Evolutionary conservation across 1,140 invertebrate genomes (phyloP).

Genomic region (Atta texana): DNA sequence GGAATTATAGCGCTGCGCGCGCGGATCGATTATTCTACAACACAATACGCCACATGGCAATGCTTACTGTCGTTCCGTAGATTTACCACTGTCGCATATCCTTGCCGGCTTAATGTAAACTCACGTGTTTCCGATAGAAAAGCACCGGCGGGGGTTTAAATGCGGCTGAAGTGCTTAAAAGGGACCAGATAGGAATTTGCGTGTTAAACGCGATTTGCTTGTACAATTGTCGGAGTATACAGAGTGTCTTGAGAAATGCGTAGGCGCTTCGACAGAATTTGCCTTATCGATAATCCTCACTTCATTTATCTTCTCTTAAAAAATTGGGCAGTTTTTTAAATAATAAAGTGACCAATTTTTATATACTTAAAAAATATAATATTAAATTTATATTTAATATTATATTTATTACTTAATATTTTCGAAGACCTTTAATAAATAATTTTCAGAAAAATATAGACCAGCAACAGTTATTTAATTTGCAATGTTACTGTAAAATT

Average conservation of each 20-base stretch:
- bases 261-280: not conserved
- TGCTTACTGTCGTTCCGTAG: not conserved
- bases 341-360: not conserved
- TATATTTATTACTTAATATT: not conserved
- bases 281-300: too few species aligned
- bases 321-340: not conserved
- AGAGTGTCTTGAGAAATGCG: constrained; percentile 1
- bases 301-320: not conserved
- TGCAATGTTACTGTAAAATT: not conserved
- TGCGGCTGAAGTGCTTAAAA: constrained; percentile 25
- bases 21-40: constrained; percentile 47
- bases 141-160: constrained; percentile 1
- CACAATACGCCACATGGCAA: not conserved
- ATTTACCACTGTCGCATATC: constrained; percentile 30
- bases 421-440: not conserved
- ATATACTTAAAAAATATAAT: not conserved
- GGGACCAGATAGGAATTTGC: constrained; percentile 40
- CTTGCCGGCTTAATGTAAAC: constrained; percentile 36
- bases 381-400: not conserved
- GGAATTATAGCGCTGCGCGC: constrained; percentile 11
- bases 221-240: not conserved
- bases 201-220: constrained; percentile 45
- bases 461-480: not conserved
- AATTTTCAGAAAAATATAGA: not conserved
- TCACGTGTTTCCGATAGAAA: constrained; percentile 39